phyloP scores from a whole-genome alignment of 2,888 invertebrate species.

The Megastigmus dorsalis region DNA sequence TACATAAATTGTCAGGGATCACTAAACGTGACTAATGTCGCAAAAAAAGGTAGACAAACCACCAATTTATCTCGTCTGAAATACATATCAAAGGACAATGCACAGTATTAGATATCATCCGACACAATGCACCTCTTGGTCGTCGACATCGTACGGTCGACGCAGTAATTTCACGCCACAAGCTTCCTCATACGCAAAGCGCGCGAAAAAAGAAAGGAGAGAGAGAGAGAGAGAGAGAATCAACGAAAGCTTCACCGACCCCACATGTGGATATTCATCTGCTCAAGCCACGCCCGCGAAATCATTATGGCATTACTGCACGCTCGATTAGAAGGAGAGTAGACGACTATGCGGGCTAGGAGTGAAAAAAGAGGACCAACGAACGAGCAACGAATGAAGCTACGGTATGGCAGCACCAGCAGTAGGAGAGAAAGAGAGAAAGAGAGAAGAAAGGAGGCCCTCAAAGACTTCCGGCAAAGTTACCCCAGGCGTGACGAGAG shows the following conservation, averaged over 20 bases:
- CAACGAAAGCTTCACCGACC: neutral
- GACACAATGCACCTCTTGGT: too few relatives aligned
- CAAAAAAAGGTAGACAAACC: too few relatives aligned
- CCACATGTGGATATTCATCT: neutral
- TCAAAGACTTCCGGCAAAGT: slow-evolving; percentile 28
- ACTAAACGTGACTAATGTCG: too few relatives aligned
- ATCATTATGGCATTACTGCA: neutral
- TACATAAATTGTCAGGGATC: too few relatives aligned
- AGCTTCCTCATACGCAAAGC: neutral
- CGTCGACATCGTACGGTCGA: too few relatives aligned
- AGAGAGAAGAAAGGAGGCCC: slow-evolving; percentile 1
- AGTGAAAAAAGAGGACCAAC: too few relatives aligned
- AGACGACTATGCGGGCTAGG: too few relatives aligned
- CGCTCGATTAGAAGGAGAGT: slow-evolving; percentile 21
- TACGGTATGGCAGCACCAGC: too few relatives aligned
- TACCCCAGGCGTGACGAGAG: slow-evolving; percentile 10
- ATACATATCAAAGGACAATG: too few relatives aligned
- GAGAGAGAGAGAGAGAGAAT: neutral
- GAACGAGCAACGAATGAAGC: too few relatives aligned
- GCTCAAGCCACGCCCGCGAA: slow-evolving; percentile 2
- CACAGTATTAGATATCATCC: too few relatives aligned
- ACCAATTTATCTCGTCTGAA: too few relatives aligned
- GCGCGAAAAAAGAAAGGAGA: neutral
- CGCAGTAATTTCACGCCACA: slow-evolving; percentile 34
- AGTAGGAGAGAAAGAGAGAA: neutral